Evolutionary conservation across 37 sponge, comb jelly and placozoan genomes (phyloP), one percentile per base, ranked within the genome.

Genomic region (Spongia lamella): DNA sequence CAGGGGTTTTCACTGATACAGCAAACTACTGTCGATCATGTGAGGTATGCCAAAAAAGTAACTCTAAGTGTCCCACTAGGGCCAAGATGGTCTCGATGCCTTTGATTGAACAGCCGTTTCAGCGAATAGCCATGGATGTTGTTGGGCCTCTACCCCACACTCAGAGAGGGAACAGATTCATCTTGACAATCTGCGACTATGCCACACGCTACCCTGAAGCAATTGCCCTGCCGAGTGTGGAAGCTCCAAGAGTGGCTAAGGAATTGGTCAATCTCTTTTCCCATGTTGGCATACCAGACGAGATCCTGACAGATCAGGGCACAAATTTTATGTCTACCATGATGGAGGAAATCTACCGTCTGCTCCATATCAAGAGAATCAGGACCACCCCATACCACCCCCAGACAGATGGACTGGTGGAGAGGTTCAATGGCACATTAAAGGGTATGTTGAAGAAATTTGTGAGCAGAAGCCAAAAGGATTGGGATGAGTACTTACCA

Each of bases 51-150:
- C 73, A 72, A 36, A 25, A 31, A 31, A 70, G 31, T 7, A 9
- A 25, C 26, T 1, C 25, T 53, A 31, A 34, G 68, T 24, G 27
- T 56, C 55, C 56, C 31, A 52, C 52, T 32, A 29, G 33, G 32
- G 80, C 70, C 5, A 49, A 25, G 20, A 22, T 80, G 73, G 11
- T 72, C 17, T 34, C 71, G 1, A 70, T 80, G 63, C 81, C 81
- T 14, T 7, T 80, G 63, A 71, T 80, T 1, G 16, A 56, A 1
- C 34, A 70, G 53, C 81, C 81, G 5, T 80, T 80, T 29, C 17
- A 31, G 25, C 3, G 81, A n/a, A n/a, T n/a, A n/a, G n/a, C n/a
- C n/a, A n/a, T n/a, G n/a, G n/a, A n/a, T n/a, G n/a, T n/a, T n/a
- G n/a, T n/a, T n/a, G n/a, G n/a, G n/a, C n/a, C n/a, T n/a, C n/a